A percentile compares a stretch with the other conserved stretches of the same genome.
phyloP scores from a whole-genome alignment of 1,140 invertebrate genomes.

The Zeugodacus cucurbitae region DNA sequence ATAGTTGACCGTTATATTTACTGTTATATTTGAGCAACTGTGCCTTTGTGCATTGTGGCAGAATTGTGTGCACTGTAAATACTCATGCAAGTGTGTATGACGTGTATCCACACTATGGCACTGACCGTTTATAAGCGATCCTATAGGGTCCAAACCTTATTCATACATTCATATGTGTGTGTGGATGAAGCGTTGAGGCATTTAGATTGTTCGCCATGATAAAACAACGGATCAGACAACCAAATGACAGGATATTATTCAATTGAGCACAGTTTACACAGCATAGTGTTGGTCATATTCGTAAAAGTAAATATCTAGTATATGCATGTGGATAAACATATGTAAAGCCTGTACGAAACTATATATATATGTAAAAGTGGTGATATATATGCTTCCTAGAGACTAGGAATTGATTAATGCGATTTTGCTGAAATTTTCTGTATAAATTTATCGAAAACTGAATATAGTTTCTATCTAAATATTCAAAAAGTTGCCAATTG shows the following conservation, averaged over 20 bases:
- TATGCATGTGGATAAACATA: too few species aligned
- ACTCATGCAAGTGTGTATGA: neutral
- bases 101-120: neutral
- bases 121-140: neutral
- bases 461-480: too few species aligned
- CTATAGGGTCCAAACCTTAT: neutral
- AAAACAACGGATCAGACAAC: conserved; percentile 43
- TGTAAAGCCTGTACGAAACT: too few species aligned
- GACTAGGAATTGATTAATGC: too few species aligned
- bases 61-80: neutral
- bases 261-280: conserved; percentile 43
- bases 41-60: neutral
- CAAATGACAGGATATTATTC: conserved; percentile 48
- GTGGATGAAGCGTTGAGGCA: neutral
- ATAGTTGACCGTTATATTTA: neutral
- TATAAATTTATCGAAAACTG: too few species aligned
- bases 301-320: too few species aligned
- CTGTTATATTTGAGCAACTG: conserved; percentile 18
- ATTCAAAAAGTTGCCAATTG: too few species aligned
- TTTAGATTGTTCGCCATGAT: conserved; percentile 29
- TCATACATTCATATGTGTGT: neutral
- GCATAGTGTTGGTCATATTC: too few species aligned
- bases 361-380: too few species aligned
- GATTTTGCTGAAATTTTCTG: too few species aligned
- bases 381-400: too few species aligned